Base-by-base conservation (phyloP, 2,797 vertebrate species). In the Tragelaphus eurycerus region DNA sequence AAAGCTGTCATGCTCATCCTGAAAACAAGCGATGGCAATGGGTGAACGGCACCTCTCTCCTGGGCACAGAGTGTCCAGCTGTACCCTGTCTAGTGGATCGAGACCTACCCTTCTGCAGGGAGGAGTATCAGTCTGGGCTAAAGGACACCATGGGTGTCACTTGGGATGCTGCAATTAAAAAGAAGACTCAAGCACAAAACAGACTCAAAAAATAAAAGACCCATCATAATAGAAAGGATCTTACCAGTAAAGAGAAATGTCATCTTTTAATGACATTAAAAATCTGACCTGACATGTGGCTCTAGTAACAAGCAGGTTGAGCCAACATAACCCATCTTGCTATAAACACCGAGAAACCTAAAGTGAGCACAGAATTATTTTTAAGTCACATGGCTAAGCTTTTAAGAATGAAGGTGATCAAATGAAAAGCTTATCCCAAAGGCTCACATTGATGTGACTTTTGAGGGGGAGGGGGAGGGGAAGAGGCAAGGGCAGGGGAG, bases 61-160 rank as follows among this genome's bases (percentile, higher is more conserved):
- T 0, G 5, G 54, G 8, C 21, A 54, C 67, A 34, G 13, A 0
- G 31, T 1, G 0, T 1, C 62, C 34, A 27, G 29, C 57, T 43
- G 59, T 1, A 13, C 25, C 48, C 60, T 34, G 31, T 43, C 34
- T 2, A 12, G 82, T 50, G 7, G n/a, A 10, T 16, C 4, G 2
- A 14, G 29, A 25, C 60, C 48, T 7, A 23, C 2, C 11, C 25
- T 21, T 38, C 19, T 6, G 23, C 46, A 1, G 43, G 85, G 5
- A 7, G n/a, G 34, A 46, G 27, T n/a, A 62, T n/a, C 76, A 67
- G 64, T 38, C 46, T 50, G 12, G 38, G 10, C 52, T 88, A 23
- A 23, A 4, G 16, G 57, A 48, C 1, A 2, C 71, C 64, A 57
- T 1, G 3, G 1, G 17, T n/a, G 48, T 31, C 67, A 27, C 34